A percentile compares a stretch with the other conserved stretches of the same genome.
Conservation (phyloP, 92 coral and sea anemone genomes). For the Diadumene lineata region DNA sequence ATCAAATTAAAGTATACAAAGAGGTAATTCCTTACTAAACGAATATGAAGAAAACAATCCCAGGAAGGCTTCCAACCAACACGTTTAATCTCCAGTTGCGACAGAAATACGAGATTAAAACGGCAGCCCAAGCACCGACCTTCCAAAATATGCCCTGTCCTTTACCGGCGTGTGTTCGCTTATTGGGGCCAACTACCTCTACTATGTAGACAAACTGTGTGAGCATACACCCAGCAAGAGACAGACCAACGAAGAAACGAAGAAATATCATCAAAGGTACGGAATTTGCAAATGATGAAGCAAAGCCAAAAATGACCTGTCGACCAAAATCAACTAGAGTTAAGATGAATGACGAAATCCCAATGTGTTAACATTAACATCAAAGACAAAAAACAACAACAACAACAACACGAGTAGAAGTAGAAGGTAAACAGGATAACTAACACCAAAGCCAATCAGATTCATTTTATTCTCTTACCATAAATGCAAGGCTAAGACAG, state of each 20-base stretch:
- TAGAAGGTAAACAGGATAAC: no score
- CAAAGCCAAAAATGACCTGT: slow-evolving; percentile 29
- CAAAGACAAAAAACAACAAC: no score
- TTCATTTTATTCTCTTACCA: slow-evolving; percentile 7
- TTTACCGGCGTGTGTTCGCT: slow-evolving; percentile 43
- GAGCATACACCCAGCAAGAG: slow-evolving; percentile 43
- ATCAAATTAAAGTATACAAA: neutral
- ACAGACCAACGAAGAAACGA: slow-evolving; percentile 38
- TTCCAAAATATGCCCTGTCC: slow-evolving; percentile 47
- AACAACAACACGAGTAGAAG: no score
- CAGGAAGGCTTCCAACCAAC: slow-evolving; percentile 35
- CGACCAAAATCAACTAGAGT: no score
- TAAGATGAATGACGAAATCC: no score
- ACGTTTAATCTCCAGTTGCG: slow-evolving; percentile 41
- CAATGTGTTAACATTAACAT: no score
- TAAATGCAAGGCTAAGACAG: slow-evolving; percentile 10
- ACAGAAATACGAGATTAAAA: slow-evolving; percentile 26
- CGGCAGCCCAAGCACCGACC: slow-evolving; percentile 24
- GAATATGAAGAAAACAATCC: slow-evolving; percentile 21
- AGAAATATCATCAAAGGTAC: slow-evolving; percentile 41
- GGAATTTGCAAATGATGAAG: slow-evolving; percentile 33
- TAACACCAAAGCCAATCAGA: no score
- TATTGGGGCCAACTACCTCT: slow-evolving; percentile 43
- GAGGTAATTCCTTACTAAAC: slow-evolving; percentile 20
- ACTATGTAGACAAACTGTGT: slow-evolving; percentile 43